These are phyloP conservation scores for Anisognathus igniventris DNA, from an alignment of 2,797 vertebrate genomes.

Conservation along the genomic window DNA sequence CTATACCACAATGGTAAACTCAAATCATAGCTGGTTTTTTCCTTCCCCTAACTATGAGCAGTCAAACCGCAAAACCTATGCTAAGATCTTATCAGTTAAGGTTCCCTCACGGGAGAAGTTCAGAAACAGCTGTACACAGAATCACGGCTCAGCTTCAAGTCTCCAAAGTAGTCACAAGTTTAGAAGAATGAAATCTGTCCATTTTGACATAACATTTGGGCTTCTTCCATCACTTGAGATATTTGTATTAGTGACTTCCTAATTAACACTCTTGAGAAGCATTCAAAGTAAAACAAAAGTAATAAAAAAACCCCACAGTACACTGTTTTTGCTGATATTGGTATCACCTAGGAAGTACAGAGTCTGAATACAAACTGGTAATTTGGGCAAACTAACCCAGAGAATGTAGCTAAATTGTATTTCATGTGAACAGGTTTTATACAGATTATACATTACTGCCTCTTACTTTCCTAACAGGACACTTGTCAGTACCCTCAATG, in stretches of 20 bases:
- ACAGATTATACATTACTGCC: not conserved
- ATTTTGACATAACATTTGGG: not conserved
- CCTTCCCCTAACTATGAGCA: not conserved
- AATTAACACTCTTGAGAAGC: not conserved
- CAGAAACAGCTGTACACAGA: not conserved
- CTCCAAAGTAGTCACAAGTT: not conserved
- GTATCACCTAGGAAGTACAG: not conserved
- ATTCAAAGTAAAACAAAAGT: not conserved
- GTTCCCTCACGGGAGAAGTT: not conserved
- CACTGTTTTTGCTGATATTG: not conserved
- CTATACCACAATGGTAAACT: not conserved
- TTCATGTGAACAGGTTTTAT: not conserved
- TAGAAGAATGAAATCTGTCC: not conserved
- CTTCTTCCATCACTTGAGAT: not conserved
- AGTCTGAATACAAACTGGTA: not conserved
- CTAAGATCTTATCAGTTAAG: conserved; percentile 4
- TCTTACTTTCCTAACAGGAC: not conserved
- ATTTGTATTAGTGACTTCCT: not conserved
- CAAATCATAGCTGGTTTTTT: not conserved
- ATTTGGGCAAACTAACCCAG: not conserved
- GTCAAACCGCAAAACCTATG: conserved; percentile 5
- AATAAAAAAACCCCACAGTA: accelerated
- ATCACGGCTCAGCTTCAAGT: not conserved
- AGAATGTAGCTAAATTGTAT: not conserved
- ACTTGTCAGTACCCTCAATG: not conserved